Evolutionary conservation across 2,797 vertebrate genomes (phyloP).

Genomic region (Ciconia nigra): DNA sequence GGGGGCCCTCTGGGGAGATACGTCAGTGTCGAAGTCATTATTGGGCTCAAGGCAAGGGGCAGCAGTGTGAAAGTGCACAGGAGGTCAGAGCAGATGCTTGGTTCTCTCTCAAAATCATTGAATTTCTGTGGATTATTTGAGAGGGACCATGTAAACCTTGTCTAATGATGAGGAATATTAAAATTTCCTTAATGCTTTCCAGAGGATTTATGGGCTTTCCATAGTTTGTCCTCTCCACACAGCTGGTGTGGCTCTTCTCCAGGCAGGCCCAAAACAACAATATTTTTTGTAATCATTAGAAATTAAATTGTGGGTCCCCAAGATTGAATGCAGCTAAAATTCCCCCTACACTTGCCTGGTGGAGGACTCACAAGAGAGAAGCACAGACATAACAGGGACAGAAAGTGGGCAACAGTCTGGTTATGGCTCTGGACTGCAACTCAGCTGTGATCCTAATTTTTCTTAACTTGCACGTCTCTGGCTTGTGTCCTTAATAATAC

Average conservation of each 20-base stretch:
- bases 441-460: background rate
- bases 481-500: background rate
- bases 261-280: background rate
- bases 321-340: background rate
- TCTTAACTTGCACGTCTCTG: background rate
- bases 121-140: background rate
- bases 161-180: background rate
- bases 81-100: background rate
- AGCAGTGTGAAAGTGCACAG: background rate
- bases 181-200: background rate
- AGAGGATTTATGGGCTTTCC: background rate
- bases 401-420: background rate
- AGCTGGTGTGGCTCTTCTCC: background rate
- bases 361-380: background rate
- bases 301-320: background rate
- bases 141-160: background rate
- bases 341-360: background rate
- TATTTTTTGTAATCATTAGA: background rate
- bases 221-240: background rate
- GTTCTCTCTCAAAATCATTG: background rate
- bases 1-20: background rate
- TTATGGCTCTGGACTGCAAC: background rate
- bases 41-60: background rate
- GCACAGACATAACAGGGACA: background rate
- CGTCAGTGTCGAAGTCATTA: background rate